Percentiles rank a stretch among this genome's conserved stretches.
Conservation (phyloP, 1,140 invertebrate genomes). For the Drosophila triauraria region DNA sequence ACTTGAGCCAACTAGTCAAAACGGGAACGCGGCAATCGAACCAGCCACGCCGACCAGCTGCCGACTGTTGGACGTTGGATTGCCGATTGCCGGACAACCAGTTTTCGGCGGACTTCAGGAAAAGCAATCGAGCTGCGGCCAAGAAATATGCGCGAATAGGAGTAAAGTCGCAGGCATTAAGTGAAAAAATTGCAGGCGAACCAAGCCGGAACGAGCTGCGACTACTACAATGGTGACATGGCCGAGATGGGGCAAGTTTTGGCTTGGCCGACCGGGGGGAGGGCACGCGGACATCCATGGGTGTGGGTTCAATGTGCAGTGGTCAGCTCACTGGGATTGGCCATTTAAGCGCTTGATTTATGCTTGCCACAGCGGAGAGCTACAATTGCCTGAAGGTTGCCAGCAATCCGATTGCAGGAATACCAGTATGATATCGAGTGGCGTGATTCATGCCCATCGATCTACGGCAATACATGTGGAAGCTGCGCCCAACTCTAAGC, state of each 20-base stretch:
- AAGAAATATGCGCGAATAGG: slow-evolving; percentile 67
- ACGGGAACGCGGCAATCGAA: slow-evolving; percentile 65
- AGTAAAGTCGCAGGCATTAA: slow-evolving; percentile 39
- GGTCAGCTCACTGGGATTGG: slow-evolving; percentile 25
- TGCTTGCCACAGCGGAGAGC: slow-evolving; percentile 23
- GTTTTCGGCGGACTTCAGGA: slow-evolving; percentile 60
- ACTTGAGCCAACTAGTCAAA: slow-evolving; percentile 67
- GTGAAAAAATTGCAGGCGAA: slow-evolving; percentile 44
- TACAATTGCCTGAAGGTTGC: slow-evolving; percentile 40
- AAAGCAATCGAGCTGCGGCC: slow-evolving; percentile 47
- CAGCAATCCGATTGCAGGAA: slow-evolving; percentile 37
- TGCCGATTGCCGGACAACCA: slow-evolving; percentile 53
- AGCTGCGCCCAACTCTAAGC: slow-evolving; percentile 22
- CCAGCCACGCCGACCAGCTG: slow-evolving; percentile 56
- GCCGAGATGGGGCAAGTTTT: slow-evolving; percentile 33
- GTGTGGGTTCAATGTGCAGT: slow-evolving; percentile 53
- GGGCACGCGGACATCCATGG: slow-evolving; percentile 8
- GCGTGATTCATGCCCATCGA: slow-evolving; percentile 31
- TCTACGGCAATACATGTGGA: slow-evolving; percentile 1
- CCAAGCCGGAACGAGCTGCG: slow-evolving; percentile 36
- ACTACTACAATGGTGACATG: slow-evolving; percentile 28
- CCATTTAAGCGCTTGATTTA: slow-evolving; percentile 33
- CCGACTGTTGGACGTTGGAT: slow-evolving; percentile 22
- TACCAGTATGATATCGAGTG: slow-evolving; percentile 29
- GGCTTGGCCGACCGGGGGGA: background rate